phyloP scores from a whole-genome alignment of 2,113 vertebrate genomes.

The Salvelinus alpinus region DNA sequence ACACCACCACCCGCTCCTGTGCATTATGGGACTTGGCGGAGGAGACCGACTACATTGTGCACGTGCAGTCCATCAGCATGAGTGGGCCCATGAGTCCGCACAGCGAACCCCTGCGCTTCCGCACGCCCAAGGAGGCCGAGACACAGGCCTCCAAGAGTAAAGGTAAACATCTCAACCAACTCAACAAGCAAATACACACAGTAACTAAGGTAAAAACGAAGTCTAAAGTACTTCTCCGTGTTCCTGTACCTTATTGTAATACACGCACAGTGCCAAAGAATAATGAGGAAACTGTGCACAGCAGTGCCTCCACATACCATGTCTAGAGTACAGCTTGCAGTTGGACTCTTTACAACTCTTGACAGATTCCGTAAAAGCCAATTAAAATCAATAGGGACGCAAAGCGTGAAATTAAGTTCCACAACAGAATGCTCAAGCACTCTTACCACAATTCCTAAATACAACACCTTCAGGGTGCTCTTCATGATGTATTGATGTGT shows the following conservation, averaged over 20 bases:
- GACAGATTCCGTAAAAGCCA: slow-evolving; percentile 57
- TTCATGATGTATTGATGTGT: slow-evolving; percentile 46
- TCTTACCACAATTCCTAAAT: slow-evolving; percentile 36
- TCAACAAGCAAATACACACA: slow-evolving; percentile 5
- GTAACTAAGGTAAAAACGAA: not conserved
- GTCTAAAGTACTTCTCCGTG: not conserved
- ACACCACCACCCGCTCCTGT: slow-evolving; percentile 94
- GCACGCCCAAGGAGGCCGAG: slow-evolving; percentile 89
- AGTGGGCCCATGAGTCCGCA: slow-evolving; percentile 84
- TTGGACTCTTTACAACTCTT: slow-evolving; percentile 51
- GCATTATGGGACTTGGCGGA: slow-evolving; percentile 96
- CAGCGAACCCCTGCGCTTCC: slow-evolving; percentile 90
- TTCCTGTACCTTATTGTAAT: slow-evolving; percentile 23
- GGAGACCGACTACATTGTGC: slow-evolving; percentile 96
- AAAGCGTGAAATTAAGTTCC: slow-evolving; percentile 72
- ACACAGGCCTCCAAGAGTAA: slow-evolving; percentile 90
- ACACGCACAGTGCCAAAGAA: not conserved
- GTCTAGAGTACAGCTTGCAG: slow-evolving; percentile 9
- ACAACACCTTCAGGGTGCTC: slow-evolving; percentile 33
- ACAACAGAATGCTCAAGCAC: slow-evolving; percentile 45
- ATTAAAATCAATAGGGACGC: slow-evolving; percentile 63
- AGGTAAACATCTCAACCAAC: slow-evolving; percentile 63
- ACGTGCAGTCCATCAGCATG: slow-evolving; percentile 92
- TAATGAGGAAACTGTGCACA: not conserved
- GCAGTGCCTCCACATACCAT: not conserved